Base-by-base conservation (phyloP, 2,888 invertebrate genomes). In the Drosophila greeni region DNA sequence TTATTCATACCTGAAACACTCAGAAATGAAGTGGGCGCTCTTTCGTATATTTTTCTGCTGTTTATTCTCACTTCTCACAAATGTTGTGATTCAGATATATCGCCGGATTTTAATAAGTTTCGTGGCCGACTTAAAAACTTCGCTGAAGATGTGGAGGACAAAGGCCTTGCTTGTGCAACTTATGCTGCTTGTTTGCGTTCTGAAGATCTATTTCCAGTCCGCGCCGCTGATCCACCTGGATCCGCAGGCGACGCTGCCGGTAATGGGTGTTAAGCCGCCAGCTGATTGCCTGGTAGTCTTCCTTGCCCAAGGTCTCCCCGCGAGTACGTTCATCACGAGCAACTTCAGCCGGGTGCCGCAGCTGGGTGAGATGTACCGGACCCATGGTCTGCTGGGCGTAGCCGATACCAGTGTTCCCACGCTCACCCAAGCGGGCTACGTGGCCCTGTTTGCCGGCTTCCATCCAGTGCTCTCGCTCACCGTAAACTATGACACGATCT, bases 401-500 rank as follows among this genome's bases (percentile, higher is more conserved):
- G 95, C 97, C 1, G 94, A 94, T 75, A 96, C 97, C 2, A 91
- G 94, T 85, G 96, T 98, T 14, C 99, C 99, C 0, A 99, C 98
- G 3, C 98, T 99, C 89, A 97, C 98, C 0, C 91, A 99, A 16
- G 98, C 99, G 0, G 99, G 99, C 0, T 97, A 98, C 90, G 96
- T 99, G 11, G 98, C 99, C 4, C 90, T 99, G 6, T 94, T 97
- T 79, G 98, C 97, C 56, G 89, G 89, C 4, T 94, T 99, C 74
- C 97, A 97, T 88, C 99, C 99, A 57, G 98, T 98, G 89, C 98
- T 99, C 14, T 97, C 97, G 78, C 98, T 18, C 93, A 88, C 94
- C 95, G 85, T 98, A 98, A 90, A 96, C 84, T 99, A 98, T 91
- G 99, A 99, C 89, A 96, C 97, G 1, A 92, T 98, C 0, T 96